Evolutionary conservation across 2,888 invertebrate genomes (phyloP).

Genomic region (Stictocephala bisonia): DNA sequence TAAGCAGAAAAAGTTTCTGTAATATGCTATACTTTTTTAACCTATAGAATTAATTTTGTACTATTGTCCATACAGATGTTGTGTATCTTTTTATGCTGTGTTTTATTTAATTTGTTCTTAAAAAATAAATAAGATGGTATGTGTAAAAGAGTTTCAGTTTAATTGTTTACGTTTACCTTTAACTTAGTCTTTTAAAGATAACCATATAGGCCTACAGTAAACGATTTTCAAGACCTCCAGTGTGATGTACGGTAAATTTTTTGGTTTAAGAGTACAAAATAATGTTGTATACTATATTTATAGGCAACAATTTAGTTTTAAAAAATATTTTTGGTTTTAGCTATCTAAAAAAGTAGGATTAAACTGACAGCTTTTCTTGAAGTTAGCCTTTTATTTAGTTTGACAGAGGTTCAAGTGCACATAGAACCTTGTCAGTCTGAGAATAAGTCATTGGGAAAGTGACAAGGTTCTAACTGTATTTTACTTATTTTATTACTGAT

Average conservation of each 20-base stretch:
- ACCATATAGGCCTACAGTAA: constrained; percentile 13
- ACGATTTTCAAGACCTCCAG: background rate
- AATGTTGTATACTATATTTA: background rate
- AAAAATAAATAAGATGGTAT: constrained; percentile 27
- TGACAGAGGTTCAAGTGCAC: constrained; percentile 40
- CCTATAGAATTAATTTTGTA: constrained; percentile 13
- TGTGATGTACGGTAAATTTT: constrained; percentile 4
- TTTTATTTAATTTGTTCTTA: constrained; percentile 19
- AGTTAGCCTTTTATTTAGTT: constrained; percentile 21
- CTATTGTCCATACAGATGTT: constrained; percentile 15
- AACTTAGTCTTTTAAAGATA: constrained; percentile 13
- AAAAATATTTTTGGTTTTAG: background rate
- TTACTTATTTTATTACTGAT: constrained; percentile 10
- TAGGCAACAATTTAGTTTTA: background rate
- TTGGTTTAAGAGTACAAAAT: background rate
- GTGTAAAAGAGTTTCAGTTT: constrained; percentile 13
- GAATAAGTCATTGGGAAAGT: constrained; percentile 22
- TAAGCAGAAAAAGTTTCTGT: background rate
- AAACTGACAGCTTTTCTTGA: constrained; percentile 2
- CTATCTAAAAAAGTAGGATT: background rate
- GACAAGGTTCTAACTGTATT: constrained; percentile 45
- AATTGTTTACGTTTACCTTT: constrained; percentile 6
- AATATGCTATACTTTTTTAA: background rate
- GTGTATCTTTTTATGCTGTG: constrained; percentile 12
- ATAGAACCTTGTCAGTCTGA: constrained; percentile 34